These are phyloP conservation scores for Isoperla grammatica DNA, from an alignment of 2,888 invertebrate species.

Conservation along the genomic window DNA sequence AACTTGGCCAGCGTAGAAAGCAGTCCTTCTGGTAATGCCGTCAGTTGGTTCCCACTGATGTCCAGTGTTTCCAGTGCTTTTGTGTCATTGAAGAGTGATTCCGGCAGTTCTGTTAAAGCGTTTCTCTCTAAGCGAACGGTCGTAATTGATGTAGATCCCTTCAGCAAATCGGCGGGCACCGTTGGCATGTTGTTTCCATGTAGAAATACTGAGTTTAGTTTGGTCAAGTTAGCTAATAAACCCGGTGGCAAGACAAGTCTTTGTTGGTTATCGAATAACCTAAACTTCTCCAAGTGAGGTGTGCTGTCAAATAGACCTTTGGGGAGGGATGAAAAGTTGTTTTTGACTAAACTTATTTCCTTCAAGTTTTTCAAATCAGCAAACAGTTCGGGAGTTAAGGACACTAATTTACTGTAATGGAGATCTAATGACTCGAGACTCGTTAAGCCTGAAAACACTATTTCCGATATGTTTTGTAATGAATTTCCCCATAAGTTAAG, in stretches of 20 bases:
- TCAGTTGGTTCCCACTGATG: conserved; percentile 59
- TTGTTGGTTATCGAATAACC: conserved; percentile 39
- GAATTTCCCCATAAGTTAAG: conserved; percentile 66
- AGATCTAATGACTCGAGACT: conserved; percentile 62
- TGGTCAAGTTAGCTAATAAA: conserved; percentile 55
- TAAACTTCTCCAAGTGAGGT: conserved; percentile 42
- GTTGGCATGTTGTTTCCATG: conserved; percentile 51
- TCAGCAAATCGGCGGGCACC: conserved; percentile 59
- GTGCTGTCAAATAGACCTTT: conserved; percentile 54
- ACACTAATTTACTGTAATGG: conserved; percentile 57
- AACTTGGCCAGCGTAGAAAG: conserved; percentile 54
- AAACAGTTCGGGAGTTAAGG: conserved; percentile 57
- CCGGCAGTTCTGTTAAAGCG: conserved; percentile 49
- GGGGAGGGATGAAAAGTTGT: conserved; percentile 59
- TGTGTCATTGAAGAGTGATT: conserved; percentile 57
- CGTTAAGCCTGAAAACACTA: conserved; percentile 57
- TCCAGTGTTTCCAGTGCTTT: conserved; percentile 56
- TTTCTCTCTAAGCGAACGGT: conserved; percentile 59
- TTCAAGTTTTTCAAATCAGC: conserved; percentile 54
- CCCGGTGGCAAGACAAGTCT: conserved; percentile 53
- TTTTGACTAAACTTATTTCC: conserved; percentile 60
- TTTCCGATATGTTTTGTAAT: conserved; percentile 55
- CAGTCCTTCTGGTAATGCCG: conserved; percentile 51
- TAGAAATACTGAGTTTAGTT: conserved; percentile 49
- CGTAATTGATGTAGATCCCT: conserved; percentile 51